Evolutionary conservation across 2,888 invertebrate species (phyloP), one percentile per base, ranked within the genome.

Genomic region (Tipula lateralis): DNA sequence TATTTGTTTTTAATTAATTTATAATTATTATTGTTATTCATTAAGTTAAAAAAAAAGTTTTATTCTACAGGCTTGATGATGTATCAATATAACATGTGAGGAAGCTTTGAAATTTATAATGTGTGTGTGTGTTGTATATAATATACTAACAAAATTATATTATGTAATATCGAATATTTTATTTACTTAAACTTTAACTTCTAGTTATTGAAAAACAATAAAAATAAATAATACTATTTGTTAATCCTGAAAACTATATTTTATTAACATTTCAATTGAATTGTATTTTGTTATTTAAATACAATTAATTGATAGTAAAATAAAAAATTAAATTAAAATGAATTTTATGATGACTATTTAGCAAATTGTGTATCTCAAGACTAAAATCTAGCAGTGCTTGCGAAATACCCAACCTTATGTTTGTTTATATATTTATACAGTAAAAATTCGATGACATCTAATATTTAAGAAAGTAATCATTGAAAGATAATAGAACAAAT

Each of bases 21-120:
- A 66, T 24, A n/a, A 9, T 66, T 66, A 66, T 7, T 66, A 66
- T 24, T 19, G 24, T 50, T 50, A 50, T 50, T 6, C 16, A n/a
- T n/a, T n/a, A n/a, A n/a, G n/a, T n/a, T n/a, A 66, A 24, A 66
- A 24, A 19, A 50, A 66, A 66, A 66, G 12, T 9, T 2, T 2
- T 24, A 66, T 66, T 66, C 66, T 66, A 66, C 66, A 66, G 66
- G 66, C 66, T 66, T 66, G 66, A 66, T 66, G 66, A 66, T 66
- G 66, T 66, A 66, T 66, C 66, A 66, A 24, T 66, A 66, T 66
- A 66, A n/a, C 24, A 66, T 66, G 66, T 66, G 66, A 66, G 66
- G 24, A 66, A 66, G 66, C 66, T 66, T 66, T 66, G 66, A 66
- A 66, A 24, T 66, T 66, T 66, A 66, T 66, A 66, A 66, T 24